Conservation (phyloP, 2,113 vertebrate species). For the Helogale parvula region DNA sequence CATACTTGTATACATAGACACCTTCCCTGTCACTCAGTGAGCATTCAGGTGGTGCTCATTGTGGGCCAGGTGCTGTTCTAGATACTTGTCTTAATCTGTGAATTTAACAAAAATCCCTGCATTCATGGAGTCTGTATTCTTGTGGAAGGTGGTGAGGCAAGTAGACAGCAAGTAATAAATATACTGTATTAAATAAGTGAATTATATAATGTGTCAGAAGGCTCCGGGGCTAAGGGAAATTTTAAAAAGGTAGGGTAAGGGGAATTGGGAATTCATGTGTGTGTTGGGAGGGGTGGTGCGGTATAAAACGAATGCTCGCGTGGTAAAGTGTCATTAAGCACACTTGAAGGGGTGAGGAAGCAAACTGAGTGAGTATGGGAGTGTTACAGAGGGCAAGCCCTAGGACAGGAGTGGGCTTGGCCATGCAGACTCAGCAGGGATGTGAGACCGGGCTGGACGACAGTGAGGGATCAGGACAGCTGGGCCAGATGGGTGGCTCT, state of each 20-base stretch:
- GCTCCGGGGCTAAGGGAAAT: neutral
- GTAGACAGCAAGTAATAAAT: neutral
- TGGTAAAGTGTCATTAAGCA: neutral
- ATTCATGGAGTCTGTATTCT: neutral
- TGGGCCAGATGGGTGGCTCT: neutral
- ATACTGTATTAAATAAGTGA: neutral
- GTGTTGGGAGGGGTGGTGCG: neutral
- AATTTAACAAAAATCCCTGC: neutral
- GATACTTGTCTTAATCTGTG: neutral
- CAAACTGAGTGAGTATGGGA: accelerated
- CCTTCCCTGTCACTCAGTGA: neutral
- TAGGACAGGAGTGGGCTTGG: neutral
- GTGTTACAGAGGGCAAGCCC: neutral
- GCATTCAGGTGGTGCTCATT: neutral
- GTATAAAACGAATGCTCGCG: neutral
- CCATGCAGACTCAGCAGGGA: neutral
- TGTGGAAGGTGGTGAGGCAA: accelerated
- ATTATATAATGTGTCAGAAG: neutral
- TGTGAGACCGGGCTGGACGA: neutral
- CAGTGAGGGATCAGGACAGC: too few species aligned
- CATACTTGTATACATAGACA: accelerated
- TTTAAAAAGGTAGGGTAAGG: neutral
- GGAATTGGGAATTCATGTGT: neutral
- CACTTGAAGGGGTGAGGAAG: neutral
- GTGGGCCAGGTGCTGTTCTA: neutral